Evolutionary conservation across 2,797 vertebrate genomes (phyloP).

Genomic region (Synaphobranchus kaupii): DNA sequence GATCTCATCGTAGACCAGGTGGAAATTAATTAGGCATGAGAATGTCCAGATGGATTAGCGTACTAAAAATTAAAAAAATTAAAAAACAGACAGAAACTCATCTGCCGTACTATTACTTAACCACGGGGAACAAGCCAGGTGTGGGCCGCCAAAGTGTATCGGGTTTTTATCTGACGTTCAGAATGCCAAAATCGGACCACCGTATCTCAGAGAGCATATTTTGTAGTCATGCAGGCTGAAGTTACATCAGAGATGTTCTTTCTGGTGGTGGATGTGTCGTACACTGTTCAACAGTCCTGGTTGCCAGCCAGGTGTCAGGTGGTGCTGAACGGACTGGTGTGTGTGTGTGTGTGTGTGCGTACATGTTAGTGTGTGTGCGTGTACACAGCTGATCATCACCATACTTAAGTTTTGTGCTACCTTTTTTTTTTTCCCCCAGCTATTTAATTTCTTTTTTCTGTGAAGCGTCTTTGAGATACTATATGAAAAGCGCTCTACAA

Average conservation of each 20-base stretch:
- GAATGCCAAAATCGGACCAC: not conserved
- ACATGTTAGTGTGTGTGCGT: not conserved
- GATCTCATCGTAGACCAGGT: constrained; percentile 55
- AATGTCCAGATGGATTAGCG: constrained; percentile 60
- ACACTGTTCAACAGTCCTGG: not conserved
- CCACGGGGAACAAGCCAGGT: constrained; percentile 27
- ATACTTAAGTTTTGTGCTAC: not conserved
- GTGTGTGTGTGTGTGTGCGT: not conserved
- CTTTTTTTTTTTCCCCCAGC: not conserved
- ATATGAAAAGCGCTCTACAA: no score
- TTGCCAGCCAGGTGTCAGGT: not conserved
- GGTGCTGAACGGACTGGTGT: not conserved
- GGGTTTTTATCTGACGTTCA: not conserved
- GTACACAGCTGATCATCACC: not conserved
- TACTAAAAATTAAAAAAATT: not conserved
- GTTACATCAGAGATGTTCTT: not conserved
- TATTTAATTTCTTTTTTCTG: no score
- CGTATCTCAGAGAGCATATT: not conserved
- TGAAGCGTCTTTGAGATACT: no score
- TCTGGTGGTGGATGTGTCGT: not conserved
- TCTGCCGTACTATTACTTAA: constrained; percentile 64
- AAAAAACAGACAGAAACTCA: constrained; percentile 48
- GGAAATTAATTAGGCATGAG: constrained; percentile 60
- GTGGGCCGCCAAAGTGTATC: not conserved
- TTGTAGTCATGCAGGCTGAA: not conserved